Evolutionary conservation across 1,140 invertebrate species (phyloP), one percentile per base, ranked within the genome.

Genomic region (Acromyrmex echinatior): DNA sequence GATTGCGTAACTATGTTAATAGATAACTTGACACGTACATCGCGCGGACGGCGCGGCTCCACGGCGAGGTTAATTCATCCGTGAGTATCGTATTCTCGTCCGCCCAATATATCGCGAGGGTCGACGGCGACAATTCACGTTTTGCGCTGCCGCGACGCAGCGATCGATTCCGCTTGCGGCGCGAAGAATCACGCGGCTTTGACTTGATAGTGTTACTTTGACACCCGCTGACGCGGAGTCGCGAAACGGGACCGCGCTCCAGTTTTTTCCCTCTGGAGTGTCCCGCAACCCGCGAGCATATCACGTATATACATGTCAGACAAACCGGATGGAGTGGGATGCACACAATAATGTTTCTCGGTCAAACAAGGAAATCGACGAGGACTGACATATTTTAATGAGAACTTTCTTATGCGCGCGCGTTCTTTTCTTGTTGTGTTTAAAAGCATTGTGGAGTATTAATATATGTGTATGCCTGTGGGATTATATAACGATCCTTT

Each of bases 321-420:
- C 60, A 16, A 28, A 16, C 5, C 14, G 25, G 60, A 31, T 14
- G 14, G 28, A 63, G 28, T 7, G 63, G 18, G 31, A 66, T 66
- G 31, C 16, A 31, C 16, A 31, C 63, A 66, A 18, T 35, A 39
- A 66, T 35, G 63, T 39, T 66, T 66, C 63, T 66, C 62, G 62
- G 62, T 65, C 28, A 4, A 7, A 6, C 28, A 28, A 31, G 25
- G 14, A 28, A 65, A 65, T 35, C 14, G 28, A 62, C 25, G 60
- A 31, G 28, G 10, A 5, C 60, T 31, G 14, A 35, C 63, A 9
- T 31, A 31, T 66, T 66, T 35, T 45, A 25, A 66, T 66, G n/a
- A 66, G 31, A 39, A 9, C 62, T 18, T 56, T 1, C 56, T n/a
- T 18, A 18, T n/a, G 18, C 53, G 28, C 28, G 63, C 28, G 16